Percentiles rank a stretch among this genome's conserved stretches.
phyloP scores from a whole-genome alignment of 2,888 invertebrate genomes.

The Argynnis bischoffii region DNA sequence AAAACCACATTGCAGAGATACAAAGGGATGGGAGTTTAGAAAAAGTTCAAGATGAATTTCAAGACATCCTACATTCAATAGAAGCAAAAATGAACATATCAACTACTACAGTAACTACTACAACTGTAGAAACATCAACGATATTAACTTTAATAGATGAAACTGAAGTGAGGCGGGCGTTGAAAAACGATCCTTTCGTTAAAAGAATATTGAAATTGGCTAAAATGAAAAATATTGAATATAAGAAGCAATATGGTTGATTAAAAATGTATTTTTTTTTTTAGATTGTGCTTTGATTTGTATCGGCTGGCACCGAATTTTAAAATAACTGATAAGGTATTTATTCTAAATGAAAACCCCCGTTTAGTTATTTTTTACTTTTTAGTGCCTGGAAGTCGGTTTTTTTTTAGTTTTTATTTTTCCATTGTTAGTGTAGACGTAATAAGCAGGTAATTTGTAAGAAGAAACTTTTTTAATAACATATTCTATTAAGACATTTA shows the following conservation, averaged over 20 bases:
- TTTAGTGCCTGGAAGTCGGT: too few relatives aligned
- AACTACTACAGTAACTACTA: constrained; percentile 15
- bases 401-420: too few relatives aligned
- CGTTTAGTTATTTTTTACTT: too few relatives aligned
- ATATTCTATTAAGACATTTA: too few relatives aligned
- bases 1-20: neutral
- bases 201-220: constrained; percentile 59
- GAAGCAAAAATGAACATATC: constrained; percentile 30
- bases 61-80: constrained; percentile 27
- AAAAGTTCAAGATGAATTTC: constrained; percentile 9
- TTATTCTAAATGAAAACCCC: too few relatives aligned
- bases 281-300: neutral
- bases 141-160: constrained; percentile 55
- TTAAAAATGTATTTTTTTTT: neutral
- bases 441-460: too few relatives aligned
- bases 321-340: too few relatives aligned
- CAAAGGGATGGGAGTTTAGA: neutral
- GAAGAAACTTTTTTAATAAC: too few relatives aligned
- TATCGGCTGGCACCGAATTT: neutral
- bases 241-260: constrained; percentile 38
- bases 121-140: constrained; percentile 39
- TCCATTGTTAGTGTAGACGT: too few relatives aligned
- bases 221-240: constrained; percentile 48
- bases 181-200: constrained; percentile 57
- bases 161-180: constrained; percentile 49